Evolutionary conservation across 1,140 invertebrate species (phyloP).

Genomic region (Bombus confusus): DNA sequence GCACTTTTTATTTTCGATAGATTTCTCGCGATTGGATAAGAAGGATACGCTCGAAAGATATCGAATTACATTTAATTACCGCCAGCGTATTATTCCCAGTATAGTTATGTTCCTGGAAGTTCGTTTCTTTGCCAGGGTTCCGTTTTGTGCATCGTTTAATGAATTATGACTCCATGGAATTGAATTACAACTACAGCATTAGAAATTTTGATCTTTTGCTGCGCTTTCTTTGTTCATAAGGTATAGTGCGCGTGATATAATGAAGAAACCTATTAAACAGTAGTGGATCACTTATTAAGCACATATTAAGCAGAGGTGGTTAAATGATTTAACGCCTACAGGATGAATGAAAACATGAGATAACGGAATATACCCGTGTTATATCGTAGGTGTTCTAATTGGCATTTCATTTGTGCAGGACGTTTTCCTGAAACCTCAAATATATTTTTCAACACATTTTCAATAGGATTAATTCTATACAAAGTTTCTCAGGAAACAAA

Average conservation of each 20-base stretch:
- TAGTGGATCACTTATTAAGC: too few relatives aligned
- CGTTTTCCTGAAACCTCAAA: background rate
- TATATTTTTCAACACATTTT: background rate
- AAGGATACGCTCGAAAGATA: background rate
- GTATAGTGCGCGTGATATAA: too few relatives aligned
- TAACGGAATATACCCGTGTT: background rate
- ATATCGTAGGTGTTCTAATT: background rate
- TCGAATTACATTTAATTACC: background rate
- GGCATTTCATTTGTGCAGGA: background rate
- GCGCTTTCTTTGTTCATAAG: background rate
- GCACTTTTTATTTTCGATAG: background rate
- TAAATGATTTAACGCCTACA: background rate
- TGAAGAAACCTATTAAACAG: too few relatives aligned
- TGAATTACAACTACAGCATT: background rate
- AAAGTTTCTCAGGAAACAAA: background rate
- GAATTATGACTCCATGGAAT: background rate
- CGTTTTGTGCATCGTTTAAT: background rate
- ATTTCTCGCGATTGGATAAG: background rate
- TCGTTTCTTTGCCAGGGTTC: too few relatives aligned
- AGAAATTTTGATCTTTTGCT: constrained; percentile 9
- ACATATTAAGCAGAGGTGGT: too few relatives aligned
- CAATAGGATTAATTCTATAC: background rate
- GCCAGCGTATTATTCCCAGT: background rate
- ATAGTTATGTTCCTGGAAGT: constrained; percentile 10
- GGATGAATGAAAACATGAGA: background rate